Evolutionary conservation across 2,113 vertebrate species (phyloP).

Genomic region (Gasterosteus nipponicus): DNA sequence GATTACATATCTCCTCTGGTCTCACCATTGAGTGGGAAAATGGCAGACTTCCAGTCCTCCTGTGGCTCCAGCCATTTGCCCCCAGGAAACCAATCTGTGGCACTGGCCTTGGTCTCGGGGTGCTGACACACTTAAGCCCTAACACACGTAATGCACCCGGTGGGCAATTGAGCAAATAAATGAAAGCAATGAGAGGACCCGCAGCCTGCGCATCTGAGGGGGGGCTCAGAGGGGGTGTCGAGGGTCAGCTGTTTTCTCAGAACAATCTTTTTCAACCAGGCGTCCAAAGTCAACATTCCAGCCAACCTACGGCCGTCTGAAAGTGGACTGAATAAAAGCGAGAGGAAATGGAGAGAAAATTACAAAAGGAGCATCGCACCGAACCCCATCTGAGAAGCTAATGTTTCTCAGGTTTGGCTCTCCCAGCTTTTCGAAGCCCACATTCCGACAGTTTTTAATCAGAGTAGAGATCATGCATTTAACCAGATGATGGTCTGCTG

Average conservation of each 20-base stretch:
- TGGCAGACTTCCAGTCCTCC: slow-evolving; percentile 9
- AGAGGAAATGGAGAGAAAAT: slow-evolving; percentile 56
- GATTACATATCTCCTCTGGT: slow-evolving; percentile 1
- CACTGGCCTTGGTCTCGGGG: slow-evolving; percentile 20
- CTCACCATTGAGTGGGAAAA: slow-evolving; percentile 25
- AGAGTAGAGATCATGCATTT: slow-evolving; percentile 73
- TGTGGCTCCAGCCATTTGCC: background rate
- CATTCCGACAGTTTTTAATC: slow-evolving; percentile 63
- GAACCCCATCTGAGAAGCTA: slow-evolving; percentile 29
- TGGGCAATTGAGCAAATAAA: slow-evolving; percentile 59
- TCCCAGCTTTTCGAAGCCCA: slow-evolving; percentile 29
- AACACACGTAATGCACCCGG: slow-evolving; percentile 32
- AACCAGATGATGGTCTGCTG: slow-evolving; percentile 81
- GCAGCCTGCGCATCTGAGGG: slow-evolving; percentile 30
- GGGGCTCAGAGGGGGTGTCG: slow-evolving; percentile 43
- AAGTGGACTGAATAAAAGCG: slow-evolving; percentile 32
- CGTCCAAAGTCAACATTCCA: slow-evolving; percentile 80
- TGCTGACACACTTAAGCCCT: slow-evolving; percentile 46
- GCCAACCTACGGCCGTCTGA: slow-evolving; percentile 46
- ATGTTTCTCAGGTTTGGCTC: slow-evolving; percentile 68
- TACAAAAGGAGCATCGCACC: slow-evolving; percentile 23
- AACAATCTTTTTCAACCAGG: slow-evolving; percentile 68
- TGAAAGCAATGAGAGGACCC: slow-evolving; percentile 49
- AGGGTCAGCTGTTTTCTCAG: slow-evolving; percentile 67
- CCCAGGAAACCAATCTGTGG: slow-evolving; percentile 21